These are phyloP conservation scores for Matsumyia berberina DNA, from an alignment of 2,888 invertebrate species.

Conservation along the genomic window DNA sequence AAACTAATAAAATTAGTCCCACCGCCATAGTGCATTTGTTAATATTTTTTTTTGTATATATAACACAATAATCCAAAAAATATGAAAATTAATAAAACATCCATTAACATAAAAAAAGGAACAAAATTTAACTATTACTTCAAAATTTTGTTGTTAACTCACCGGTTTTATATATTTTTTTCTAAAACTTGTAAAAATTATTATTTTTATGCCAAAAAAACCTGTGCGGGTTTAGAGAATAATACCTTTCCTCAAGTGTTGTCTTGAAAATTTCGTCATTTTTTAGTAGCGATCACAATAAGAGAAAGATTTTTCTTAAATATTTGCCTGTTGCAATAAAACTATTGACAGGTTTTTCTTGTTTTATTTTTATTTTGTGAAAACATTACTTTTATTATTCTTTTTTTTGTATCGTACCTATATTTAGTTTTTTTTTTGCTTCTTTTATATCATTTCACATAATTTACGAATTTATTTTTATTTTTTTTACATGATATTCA, in stretches of 20 bases:
- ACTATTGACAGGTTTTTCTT: slow-evolving; percentile 45
- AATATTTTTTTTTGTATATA: slow-evolving; percentile 8
- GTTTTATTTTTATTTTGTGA: slow-evolving; percentile 74
- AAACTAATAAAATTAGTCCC: slow-evolving; percentile 38
- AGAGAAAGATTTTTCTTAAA: neutral
- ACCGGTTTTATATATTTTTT: slow-evolving; percentile 27
- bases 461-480: slow-evolving; percentile 52
- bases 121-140: slow-evolving; percentile 32
- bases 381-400: slow-evolving; percentile 52
- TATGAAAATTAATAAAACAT: slow-evolving; percentile 46
- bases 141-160: slow-evolving; percentile 34
- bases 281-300: slow-evolving; percentile 75
- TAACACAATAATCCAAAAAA: slow-evolving; percentile 29
- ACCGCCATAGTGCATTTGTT: slow-evolving; percentile 55
- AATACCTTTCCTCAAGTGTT: slow-evolving; percentile 36
- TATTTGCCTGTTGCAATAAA: slow-evolving; percentile 46
- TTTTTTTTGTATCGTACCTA: slow-evolving; percentile 61
- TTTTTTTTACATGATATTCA: slow-evolving; percentile 74
- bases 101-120: slow-evolving; percentile 20
- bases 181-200: slow-evolving; percentile 5
- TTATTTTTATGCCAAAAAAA: slow-evolving; percentile 4
- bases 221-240: slow-evolving; percentile 3
- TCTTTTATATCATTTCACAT: slow-evolving; percentile 55
- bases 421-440: slow-evolving; percentile 33
- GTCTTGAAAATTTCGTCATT: slow-evolving; percentile 49